These are phyloP conservation scores for Rhinoderma darwinii DNA, from an alignment of 2,113 vertebrate genomes.

Conservation along the genomic window DNA sequence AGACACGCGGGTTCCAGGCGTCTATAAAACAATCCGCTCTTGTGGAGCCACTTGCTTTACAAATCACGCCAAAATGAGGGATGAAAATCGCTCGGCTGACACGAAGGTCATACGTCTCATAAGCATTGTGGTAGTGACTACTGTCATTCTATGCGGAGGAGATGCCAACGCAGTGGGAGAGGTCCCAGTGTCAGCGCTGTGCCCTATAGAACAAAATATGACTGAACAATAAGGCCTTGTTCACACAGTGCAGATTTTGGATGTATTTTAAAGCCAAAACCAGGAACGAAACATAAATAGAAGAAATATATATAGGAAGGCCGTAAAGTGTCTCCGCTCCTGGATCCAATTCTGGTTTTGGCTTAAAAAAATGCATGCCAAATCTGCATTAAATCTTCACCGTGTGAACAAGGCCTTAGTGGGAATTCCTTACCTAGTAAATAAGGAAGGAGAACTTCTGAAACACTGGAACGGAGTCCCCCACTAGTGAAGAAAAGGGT, in stretches of 20 bases:
- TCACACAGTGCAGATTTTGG: too few species aligned
- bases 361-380: too few species aligned
- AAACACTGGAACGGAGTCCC: too few species aligned
- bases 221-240: not conserved
- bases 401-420: too few species aligned
- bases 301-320: too few species aligned
- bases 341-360: too few species aligned
- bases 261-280: too few species aligned
- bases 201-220: not conserved
- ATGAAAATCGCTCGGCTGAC: slow-evolving; percentile 14
- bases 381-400: too few species aligned
- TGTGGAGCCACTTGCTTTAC: not conserved
- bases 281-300: too few species aligned
- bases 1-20: not conserved
- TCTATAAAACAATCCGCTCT: not conserved
- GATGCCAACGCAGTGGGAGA: slow-evolving; percentile 1
- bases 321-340: too few species aligned
- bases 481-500: not conserved
- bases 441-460: too few species aligned
- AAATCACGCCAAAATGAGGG: not conserved
- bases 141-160: not conserved
- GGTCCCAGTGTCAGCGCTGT: not conserved
- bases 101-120: slow-evolving; percentile 10
- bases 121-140: not conserved
- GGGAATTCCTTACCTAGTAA: not conserved